Base-by-base conservation (phyloP, 2,888 invertebrate species). In the Tanytarsus gracilentus region DNA sequence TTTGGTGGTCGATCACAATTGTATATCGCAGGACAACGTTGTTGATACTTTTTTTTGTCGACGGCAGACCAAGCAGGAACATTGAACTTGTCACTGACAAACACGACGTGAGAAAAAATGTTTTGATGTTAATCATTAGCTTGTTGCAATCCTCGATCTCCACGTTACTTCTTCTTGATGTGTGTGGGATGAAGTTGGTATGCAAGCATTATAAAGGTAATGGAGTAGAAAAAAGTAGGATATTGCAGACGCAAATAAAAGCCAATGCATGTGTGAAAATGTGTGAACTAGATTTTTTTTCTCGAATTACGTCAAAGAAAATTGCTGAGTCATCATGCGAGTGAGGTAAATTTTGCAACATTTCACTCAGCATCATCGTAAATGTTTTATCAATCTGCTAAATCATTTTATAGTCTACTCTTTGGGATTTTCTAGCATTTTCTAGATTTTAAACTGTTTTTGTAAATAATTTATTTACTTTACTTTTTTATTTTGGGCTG, bases 31-130 rank as follows among this genome's bases (percentile, higher is more conserved):
- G n/a, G n/a, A n/a, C n/a, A n/a, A n/a, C n/a, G n/a, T n/a, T n/a
- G n/a, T n/a, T n/a, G n/a, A n/a, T n/a, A n/a, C n/a, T 33, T 18
- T 44, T 44, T 18, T 21, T 21, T 44, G 14, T 36, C 16, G n/a
- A 14, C 36, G n/a, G 3, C 3, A 16, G n/a, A 3, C 16, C 3
- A 16, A 18, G 16, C 44, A 49, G 26, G 49, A 49, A 49, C 49
- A 49, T 49, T 49, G 49, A 49, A 49, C 49, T 49, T 49, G 49
- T 49, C 49, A 25, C 21, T 23, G 21, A 44, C 44, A 9, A n/a
- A 30, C 30, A 30, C 6, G 11, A 30, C 30, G 11, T 11, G 30
- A 30, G 30, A 30, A 11, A 8, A 6, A 8, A 11, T 30, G 6
- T 49, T 25, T 14, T 27, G 27, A 26, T 49, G 26, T 6, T 26